Conservation (phyloP, 2,113 vertebrate genomes). For the Lepus timidus region DNA sequence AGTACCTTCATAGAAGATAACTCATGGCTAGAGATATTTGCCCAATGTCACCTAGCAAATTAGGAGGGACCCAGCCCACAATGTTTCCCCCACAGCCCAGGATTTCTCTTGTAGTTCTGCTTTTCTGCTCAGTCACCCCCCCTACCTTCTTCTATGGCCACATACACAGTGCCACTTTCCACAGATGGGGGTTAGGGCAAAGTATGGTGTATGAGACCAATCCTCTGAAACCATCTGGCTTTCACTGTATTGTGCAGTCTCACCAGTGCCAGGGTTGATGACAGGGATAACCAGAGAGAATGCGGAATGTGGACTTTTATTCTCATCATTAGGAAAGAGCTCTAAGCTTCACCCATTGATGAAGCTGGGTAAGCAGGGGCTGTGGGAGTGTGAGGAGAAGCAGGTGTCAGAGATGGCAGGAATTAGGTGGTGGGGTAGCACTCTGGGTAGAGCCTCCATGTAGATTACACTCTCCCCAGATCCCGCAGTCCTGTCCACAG, state of each 20-base stretch:
- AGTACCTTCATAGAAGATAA: not conserved
- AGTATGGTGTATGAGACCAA: not conserved
- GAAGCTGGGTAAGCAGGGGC: not conserved
- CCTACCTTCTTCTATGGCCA: not conserved
- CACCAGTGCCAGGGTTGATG: too few species aligned
- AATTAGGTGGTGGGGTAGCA: not conserved
- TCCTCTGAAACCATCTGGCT: not conserved
- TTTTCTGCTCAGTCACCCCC: not conserved
- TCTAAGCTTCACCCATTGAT: not conserved
- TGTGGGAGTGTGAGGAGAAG: not conserved
- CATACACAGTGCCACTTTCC: not conserved
- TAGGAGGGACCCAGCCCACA: not conserved
- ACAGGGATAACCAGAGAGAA: not conserved
- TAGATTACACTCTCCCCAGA: not conserved
- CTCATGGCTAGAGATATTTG: not conserved
- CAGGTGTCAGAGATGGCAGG: not conserved
- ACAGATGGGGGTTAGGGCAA: not conserved
- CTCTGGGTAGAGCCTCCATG: not conserved
- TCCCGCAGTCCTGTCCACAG: not conserved
- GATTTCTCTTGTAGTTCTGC: not conserved
- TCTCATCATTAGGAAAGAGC: not conserved
- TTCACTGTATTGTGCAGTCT: not conserved
- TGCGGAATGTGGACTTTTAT: not conserved
- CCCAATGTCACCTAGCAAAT: not conserved
- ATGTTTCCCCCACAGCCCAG: not conserved